phyloP scores from a whole-genome alignment of 2,113 vertebrate genomes.

The Tetrax tetrax region DNA sequence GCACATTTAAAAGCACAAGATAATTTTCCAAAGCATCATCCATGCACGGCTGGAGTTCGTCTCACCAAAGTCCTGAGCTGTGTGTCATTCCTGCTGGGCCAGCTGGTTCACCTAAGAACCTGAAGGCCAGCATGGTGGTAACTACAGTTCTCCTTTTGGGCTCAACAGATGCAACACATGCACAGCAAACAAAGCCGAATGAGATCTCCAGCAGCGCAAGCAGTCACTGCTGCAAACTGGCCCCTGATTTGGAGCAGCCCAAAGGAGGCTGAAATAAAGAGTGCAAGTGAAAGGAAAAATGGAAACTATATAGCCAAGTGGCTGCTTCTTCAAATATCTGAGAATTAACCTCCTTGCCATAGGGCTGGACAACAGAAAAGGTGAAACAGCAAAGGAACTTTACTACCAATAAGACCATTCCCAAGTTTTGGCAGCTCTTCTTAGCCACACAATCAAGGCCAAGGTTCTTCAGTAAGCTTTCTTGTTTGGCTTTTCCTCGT shows the following conservation, averaged over 20 bases:
- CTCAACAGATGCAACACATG: not conserved
- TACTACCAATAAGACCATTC: not conserved
- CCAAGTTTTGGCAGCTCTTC: not conserved
- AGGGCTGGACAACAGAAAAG: not conserved
- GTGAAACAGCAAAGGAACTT: not conserved
- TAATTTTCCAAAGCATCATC: not conserved
- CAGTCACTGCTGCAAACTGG: not conserved
- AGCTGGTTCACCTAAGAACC: not conserved
- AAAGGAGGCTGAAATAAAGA: not conserved
- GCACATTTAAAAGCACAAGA: not conserved
- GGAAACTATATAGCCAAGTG: rapidly evolving
- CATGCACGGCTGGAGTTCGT: not conserved
- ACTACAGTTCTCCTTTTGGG: not conserved
- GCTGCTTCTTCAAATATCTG: not conserved
- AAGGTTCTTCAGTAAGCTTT: not conserved
- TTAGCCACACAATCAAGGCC: not conserved
- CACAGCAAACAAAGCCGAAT: not conserved
- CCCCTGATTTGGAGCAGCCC: not conserved
- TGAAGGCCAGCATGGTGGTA: not conserved
- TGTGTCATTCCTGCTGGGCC: not conserved
- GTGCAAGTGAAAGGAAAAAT: not conserved
- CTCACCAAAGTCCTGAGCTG: not conserved
- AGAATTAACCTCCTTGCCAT: not conserved
- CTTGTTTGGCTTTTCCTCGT: not conserved
- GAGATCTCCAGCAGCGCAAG: not conserved